Base-by-base conservation (phyloP, 2,113 vertebrate genomes). In the Aspiorhynchus laticeps region DNA sequence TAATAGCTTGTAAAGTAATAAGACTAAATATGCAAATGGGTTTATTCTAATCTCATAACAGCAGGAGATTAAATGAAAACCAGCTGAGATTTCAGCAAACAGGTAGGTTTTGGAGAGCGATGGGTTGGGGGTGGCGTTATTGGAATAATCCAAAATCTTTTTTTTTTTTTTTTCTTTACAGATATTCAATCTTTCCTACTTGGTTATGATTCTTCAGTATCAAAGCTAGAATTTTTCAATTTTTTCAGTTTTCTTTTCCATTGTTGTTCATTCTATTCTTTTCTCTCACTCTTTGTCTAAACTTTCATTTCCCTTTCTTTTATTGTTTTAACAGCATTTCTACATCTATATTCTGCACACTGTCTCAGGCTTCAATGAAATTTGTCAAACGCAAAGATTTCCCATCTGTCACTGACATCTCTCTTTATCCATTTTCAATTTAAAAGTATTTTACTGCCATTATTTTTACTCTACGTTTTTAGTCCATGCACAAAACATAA, bases 41-140 rank as follows among this genome's bases (percentile, higher is more conserved):
- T 91, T 90, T 90, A 87, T 92, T 90, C 90, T 93, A 93, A 93
- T 92, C 91, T 91, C 53, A 69, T 94, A 94, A 94, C 92, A 93
- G 90, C 85, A 79, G 79, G 90, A 93, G 93, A 94, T 94, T 91
- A 91, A 94, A 93, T 94, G 88, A 93, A 88, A 89, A 86, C 88
- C 90, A 86, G 83, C 61, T 33, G 88, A 56, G 46, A 91, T 82
- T 85, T 81, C 73, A 82, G 5, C 46, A 87, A 53, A 65, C 56
- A 53, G 80, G 63, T 51, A 51, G 12, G 28, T 9, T 53, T 78
- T 24, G 48, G 48, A 65, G 41, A 86, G 85, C 7, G 80, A 76
- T n/a, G 38, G 31, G 36, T 9, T 48, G 48, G 46, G n/a, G 65
- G 86, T 17, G 11, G 48, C 15, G 15, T 5, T 41, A 8, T 1